Evolutionary conservation across 1,140 invertebrate genomes (phyloP), one percentile per base, ranked within the genome.

Genomic region (Dolichoris vasculosae): DNA sequence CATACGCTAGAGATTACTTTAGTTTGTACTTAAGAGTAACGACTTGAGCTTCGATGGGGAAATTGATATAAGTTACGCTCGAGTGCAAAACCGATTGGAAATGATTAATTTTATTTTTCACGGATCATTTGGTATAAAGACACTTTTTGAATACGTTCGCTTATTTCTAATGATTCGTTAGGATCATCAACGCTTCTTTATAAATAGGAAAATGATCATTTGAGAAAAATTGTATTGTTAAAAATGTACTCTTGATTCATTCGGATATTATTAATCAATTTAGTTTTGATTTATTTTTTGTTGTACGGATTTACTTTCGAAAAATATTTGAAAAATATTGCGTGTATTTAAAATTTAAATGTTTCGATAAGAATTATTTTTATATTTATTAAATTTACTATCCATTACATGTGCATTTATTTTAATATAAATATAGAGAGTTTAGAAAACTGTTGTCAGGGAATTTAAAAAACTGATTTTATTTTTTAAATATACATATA

Each of bases 11-110:
- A 55, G 23, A 73, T 73, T 82, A 82, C 20, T 82, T 73, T 55
- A 48, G 48, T 71, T 81, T 82, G 81, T 73, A 69, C 35, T 51
- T 69, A 73, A 71, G 81, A 73, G 46, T 82, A 82, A 82, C 51
- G 81, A 82, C 81, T 82, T 73, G 32, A n/a, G 48, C 48, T 82
- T 55, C 69, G 48, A 59, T 73, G 32, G 71, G 35, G 67, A 73
- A 82, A 82, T 82, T 82, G 48, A 82, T 82, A 71, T 73, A 73
- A 55, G 32, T 38, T 64, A 30, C 51, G 17, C 75, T 79, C 38
- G 20, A 43, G n/a, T 26, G n/a, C 43, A 81, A 81, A 38, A 69
- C 63, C 23, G 59, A 81, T 69, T n/a, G 43, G 43, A n/a, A 40
- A 26, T 69, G 30, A 81, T 81, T 81, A 67, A 81, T 81, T 69